Evolutionary conservation across 2,888 invertebrate species (phyloP), one percentile per base, ranked within the genome.

Genomic region (Sinelater perroti): DNA sequence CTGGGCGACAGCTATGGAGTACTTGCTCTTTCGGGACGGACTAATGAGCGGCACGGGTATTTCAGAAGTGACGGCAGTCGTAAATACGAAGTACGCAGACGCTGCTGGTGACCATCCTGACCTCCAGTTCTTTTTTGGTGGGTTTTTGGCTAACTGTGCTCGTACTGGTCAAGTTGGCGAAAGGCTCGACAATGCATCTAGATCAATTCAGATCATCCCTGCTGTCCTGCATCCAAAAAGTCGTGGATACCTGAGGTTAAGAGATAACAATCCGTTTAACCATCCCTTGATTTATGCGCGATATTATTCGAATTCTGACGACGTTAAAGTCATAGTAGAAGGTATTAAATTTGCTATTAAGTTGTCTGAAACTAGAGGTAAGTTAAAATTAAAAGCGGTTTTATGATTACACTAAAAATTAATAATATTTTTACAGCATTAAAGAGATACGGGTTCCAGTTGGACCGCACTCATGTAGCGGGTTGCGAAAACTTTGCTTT

Each of bases 1-100:
- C 78, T 93, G 93, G 93, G 93, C 93, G 11, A 93, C 93, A 0
- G 93, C 93, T 1, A 93, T 93, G 91, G 94, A 94, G 75, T 94
- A 93, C 70, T 78, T 94, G 18, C 83, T 94, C 7, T 93, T 93
- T 78, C 84, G 93, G 52, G 93, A 94, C 74, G 93, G 93, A 1
- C 82, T 93, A 0, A 93, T 94, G 92, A 91, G 93, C 8, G 93
- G 93, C 13, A 93, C 93, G 31, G 93, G 93, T 80, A 68, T 92
- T 72, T 89, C 90, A 0, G 94, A 94, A 79, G 93, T 93, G 3
- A 91, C 94, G 0, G 94, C 87, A 0, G 89, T 93, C 78, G 81
- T 94, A 47, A 87, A 91, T 72, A 87, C 91, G 0, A 91, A 88
- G 71, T 93, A 87, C 78, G 86, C 90, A 1, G 86, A 91, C 68